A percentile compares a stretch with the other conserved stretches of the same genome.
phyloP scores from a whole-genome alignment of 1,140 invertebrate species.

The Phymorhynchus buccinoides region DNA sequence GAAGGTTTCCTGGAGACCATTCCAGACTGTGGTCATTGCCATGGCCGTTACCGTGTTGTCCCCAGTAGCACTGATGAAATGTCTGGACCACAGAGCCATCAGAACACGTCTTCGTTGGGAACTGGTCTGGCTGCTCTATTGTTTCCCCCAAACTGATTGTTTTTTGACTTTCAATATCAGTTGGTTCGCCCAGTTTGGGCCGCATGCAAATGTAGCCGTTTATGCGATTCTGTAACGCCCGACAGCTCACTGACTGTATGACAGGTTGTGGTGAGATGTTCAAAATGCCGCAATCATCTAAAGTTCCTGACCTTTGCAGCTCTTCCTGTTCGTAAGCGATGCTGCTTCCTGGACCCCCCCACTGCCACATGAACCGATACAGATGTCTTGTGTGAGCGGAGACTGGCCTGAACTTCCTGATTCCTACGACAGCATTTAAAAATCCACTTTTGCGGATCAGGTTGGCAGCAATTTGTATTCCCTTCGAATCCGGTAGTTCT shows the following conservation, averaged over 20 bases:
- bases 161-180: background rate
- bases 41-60: too few relatives aligned
- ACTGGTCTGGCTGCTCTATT: background rate
- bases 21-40: background rate
- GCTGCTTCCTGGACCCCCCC: slow-evolving; percentile 17
- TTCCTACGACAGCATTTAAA: background rate
- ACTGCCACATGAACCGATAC: slow-evolving; percentile 29
- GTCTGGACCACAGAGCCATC: slow-evolving; percentile 27
- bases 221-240: too few relatives aligned
- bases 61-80: slow-evolving; percentile 4
- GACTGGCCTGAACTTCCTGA: background rate
- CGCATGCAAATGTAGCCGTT: slow-evolving; percentile 21
- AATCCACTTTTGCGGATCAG: slow-evolving; percentile 1
- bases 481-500: background rate
- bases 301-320: background rate
- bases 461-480: background rate
- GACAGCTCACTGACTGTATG: background rate
- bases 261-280: background rate
- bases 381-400: background rate
- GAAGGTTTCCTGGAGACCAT: background rate
- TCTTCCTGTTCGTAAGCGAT: slow-evolving; percentile 6
- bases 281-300: background rate
- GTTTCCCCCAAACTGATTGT: background rate
- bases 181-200: background rate
- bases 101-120: background rate